Base-by-base conservation (phyloP, 2,113 vertebrate genomes). In the Melanerpes aurifrons region DNA sequence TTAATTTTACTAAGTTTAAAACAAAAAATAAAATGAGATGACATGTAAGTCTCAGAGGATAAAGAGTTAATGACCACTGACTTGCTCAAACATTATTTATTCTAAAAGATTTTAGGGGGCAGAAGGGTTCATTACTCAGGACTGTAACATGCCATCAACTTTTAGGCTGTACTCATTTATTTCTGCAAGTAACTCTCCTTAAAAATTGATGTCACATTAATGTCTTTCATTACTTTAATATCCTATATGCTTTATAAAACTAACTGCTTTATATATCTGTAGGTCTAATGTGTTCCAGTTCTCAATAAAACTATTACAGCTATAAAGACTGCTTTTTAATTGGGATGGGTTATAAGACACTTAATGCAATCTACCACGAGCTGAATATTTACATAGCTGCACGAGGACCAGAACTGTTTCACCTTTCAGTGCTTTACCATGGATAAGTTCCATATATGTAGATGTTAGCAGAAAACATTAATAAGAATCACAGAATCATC, bases 211-310 rank as follows among this genome's bases (percentile, higher is more conserved):
- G 81, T 87, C 91, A 70, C 78, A 17, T 94, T 93, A 92, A 96
- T 86, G 91, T 15, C 84, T 94, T 89, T 80, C 90, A 94, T 95
- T 94, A 95, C 82, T 94, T 94, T 94, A 90, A 93, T 93, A 81
- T 70, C 81, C 74, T 96, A 88, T 94, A 96, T 96, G 87, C 93
- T 94, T 96, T 91, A 86, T 91, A 91, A 95, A 96, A 86, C 84
- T 94, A 95, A 96, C 94, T 95, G 86, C 90, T 93, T 95, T 90
- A 40, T 91, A 12, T 86, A 88, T 89, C 87, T 82, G 90, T 89
- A 86, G 76, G 87, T 89, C 94, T 95, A 73, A 78, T 75, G 53
- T 32, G 26, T 96, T 95, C 67, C 90, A 86, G 73, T 90, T 90
- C 87, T 67, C 89, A 93, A 89, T 96, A 96, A 97, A 97, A 91